Percentiles rank a stretch among this genome's conserved stretches.
These are phyloP conservation scores for Dermatophagoides farinae DNA, from an alignment of 1,140 invertebrate genomes.

Conservation along the genomic window DNA sequence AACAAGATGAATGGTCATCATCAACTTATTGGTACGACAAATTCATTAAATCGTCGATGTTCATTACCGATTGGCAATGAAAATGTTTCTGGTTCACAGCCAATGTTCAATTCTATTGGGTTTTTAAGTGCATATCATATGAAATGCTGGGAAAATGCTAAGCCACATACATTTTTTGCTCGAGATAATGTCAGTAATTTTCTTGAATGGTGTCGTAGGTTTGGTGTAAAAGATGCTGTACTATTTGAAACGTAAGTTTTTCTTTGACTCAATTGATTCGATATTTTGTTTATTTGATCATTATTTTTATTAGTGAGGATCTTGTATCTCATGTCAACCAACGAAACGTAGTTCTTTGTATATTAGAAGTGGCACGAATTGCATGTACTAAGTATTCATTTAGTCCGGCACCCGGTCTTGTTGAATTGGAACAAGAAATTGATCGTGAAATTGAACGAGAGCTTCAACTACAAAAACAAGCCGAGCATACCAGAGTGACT, in stretches of 20 bases:
- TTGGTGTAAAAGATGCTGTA: slow-evolving; percentile 68
- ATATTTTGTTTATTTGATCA: neutral
- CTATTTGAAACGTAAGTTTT: slow-evolving; percentile 75
- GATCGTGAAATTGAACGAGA: slow-evolving; percentile 32
- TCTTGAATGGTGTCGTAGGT: slow-evolving; percentile 61
- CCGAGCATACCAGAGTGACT: neutral
- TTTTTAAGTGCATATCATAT: neutral
- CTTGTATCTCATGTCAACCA: slow-evolving; percentile 16
- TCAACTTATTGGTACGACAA: neutral
- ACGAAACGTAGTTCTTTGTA: slow-evolving; percentile 61
- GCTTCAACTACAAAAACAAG: slow-evolving; percentile 27
- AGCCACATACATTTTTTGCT: slow-evolving; percentile 54
- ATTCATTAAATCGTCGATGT: neutral
- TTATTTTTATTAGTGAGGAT: slow-evolving; percentile 6
- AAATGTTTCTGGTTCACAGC: too few relatives aligned
- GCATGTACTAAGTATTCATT: slow-evolving; percentile 47
- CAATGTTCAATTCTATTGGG: neutral
- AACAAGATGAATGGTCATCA: neutral
- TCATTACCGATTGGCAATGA: neutral
- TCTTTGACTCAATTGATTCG: neutral
- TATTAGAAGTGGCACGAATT: slow-evolving; percentile 64
- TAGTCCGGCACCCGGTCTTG: slow-evolving; percentile 56
- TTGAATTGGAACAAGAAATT: slow-evolving; percentile 73
- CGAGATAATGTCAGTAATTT: slow-evolving; percentile 85
- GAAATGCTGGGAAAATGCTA: slow-evolving; percentile 45